Base-by-base conservation (phyloP, 2,797 vertebrate genomes). In the Tenualosa ilisha region DNA sequence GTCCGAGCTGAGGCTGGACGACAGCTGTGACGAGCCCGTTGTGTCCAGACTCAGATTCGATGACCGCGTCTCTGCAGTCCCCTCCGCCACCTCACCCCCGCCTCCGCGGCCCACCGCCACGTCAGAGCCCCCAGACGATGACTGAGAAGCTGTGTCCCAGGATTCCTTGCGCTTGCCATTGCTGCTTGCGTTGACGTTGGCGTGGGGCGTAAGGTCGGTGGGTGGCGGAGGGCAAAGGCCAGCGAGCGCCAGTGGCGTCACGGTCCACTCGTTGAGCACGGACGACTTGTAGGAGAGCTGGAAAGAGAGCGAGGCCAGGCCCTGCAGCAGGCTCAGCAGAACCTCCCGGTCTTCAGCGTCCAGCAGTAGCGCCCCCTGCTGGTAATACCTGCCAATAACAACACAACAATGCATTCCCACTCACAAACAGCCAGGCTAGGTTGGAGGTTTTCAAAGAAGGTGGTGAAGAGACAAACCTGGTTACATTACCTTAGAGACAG, bases 251-350 rank as follows among this genome's bases (percentile, higher is more conserved):
- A 99, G 90, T 0, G 98, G 98, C 0, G 98, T 99, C 83, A 97
- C 86, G 0, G 98, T 99, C 98, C 98, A 99, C 82, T 98, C 96
- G 0, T 99, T 99, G 68, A 99, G 93, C 85, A 99, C 95, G 0
- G 97, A 96, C 0, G 98, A 99, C 89, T 99, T 99, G 89, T 99
- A 98, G 7, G 98, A 99, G 3, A 99, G 96, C 88, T 93, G 92
- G 1, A 99, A 99, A 2, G 96, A 95, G 51, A 99, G 94, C 0
- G 98, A 98, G 0, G 96, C 93, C 2, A 99, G 93, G 17, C 98
- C 98, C 91, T 99, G 98, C 89, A 99, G 92, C 91, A 98, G 97
- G 92, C 97, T 98, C 84, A 99, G 96, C 84, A 99, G 96, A 5
- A 99, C 97, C 85, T 98, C 97, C 0, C 97, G 96, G 84, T 98